Evolutionary conservation across 2,888 invertebrate genomes (phyloP).

Genomic region (Steinernema scapterisci): DNA sequence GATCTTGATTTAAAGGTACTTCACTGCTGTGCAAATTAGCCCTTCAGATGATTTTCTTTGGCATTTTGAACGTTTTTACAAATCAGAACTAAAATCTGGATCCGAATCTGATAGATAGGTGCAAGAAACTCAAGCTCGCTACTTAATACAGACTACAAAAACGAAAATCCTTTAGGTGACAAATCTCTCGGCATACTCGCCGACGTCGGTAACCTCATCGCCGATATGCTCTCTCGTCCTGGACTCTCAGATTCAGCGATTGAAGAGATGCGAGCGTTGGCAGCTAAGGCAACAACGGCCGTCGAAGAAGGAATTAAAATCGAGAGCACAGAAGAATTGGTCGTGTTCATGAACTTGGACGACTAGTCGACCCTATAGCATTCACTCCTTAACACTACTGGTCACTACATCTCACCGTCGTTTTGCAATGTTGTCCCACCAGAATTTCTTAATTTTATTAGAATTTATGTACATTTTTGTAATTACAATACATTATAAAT

Average conservation of each 20-base stretch:
- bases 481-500: not conserved
- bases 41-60: too few species aligned
- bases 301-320: conserved; percentile 6
- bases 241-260: not conserved
- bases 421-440: not conserved
- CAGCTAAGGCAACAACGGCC: not conserved
- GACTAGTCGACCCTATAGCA: not conserved
- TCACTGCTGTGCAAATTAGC: too few species aligned
- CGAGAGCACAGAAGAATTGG: not conserved
- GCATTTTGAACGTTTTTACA: too few species aligned
- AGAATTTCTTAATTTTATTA: not conserved
- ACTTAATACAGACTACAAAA: too few species aligned
- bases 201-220: conserved; percentile 69
- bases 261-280: not conserved
- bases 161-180: not conserved
- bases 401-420: not conserved
- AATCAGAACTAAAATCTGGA: too few species aligned
- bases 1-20: too few species aligned
- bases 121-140: too few species aligned
- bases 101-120: too few species aligned
- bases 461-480: conserved; percentile 13
- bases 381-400: not conserved
- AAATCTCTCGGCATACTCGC: conserved; percentile 41
- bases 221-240: conserved; percentile 72
- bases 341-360: not conserved